Conservation (phyloP, 2,113 vertebrate genomes). For the Pogona vitticeps region DNA sequence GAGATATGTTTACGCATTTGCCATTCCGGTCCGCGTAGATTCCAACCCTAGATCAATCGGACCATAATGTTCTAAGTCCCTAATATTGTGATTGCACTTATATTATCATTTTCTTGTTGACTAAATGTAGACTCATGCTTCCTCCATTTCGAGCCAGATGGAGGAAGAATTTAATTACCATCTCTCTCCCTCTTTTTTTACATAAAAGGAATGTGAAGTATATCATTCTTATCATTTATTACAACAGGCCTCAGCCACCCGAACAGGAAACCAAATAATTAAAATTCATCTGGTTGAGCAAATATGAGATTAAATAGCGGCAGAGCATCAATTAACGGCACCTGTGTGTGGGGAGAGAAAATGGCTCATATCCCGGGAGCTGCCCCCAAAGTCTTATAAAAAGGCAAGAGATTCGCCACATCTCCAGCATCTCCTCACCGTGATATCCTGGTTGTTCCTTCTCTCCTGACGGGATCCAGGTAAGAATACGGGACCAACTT, state of each 20-base stretch:
- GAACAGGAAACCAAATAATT: background rate
- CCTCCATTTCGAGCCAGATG: background rate
- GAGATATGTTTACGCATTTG: no score
- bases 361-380: background rate
- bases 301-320: background rate
- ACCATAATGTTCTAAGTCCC: no score
- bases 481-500: background rate
- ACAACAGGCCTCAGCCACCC: background rate
- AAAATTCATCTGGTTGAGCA: conserved; percentile 11
- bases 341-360: background rate
- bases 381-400: conserved; percentile 1
- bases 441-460: no score
- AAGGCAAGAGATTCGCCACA: background rate
- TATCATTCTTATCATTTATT: background rate
- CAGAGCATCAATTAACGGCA: background rate
- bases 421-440: background rate
- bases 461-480: background rate
- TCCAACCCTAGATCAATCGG: no score
- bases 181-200: background rate
- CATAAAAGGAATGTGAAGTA: background rate
- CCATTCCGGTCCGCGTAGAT: no score
- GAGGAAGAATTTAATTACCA: background rate
- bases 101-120: background rate
- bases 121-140: no score
- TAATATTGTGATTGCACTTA: no score